phyloP scores from a whole-genome alignment of 2,888 invertebrate genomes.

The Lasioglossum calceatum region DNA sequence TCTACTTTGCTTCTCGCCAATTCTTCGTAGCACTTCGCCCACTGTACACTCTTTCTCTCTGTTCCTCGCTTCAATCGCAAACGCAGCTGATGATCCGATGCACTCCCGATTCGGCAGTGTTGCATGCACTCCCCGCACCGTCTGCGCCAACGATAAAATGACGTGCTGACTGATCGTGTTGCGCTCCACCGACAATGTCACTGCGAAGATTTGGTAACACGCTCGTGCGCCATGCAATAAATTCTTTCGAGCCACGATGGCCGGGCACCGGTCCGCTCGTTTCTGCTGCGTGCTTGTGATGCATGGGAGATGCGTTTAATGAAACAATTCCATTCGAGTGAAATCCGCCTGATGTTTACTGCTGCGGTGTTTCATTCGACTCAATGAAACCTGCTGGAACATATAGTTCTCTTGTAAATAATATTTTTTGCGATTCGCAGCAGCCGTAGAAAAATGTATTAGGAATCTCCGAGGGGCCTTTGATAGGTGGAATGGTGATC shows the following conservation, averaged over 20 bases:
- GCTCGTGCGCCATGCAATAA: constrained; percentile 57
- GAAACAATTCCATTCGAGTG: not conserved
- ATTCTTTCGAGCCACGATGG: constrained; percentile 15
- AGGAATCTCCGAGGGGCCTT: not conserved
- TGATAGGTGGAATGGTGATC: not conserved
- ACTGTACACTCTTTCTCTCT: not conserved
- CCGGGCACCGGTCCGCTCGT: not conserved
- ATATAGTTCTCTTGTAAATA: not conserved
- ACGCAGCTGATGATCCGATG: constrained; percentile 73
- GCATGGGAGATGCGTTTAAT: not conserved
- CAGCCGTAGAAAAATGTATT: too few relatives aligned
- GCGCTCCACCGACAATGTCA: constrained; percentile 6
- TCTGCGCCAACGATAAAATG: constrained; percentile 58
- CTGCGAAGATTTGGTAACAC: constrained; percentile 59
- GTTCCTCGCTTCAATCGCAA: constrained; percentile 73
- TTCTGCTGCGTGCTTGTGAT: not conserved
- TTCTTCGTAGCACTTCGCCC: not conserved
- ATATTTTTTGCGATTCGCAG: too few relatives aligned
- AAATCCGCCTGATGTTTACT: not conserved
- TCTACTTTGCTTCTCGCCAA: too few relatives aligned
- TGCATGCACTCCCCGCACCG: not conserved
- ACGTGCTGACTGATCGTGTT: constrained; percentile 45
- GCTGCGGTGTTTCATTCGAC: not conserved
- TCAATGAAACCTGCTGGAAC: not conserved
- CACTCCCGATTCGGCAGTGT: constrained; percentile 67